phyloP scores from a whole-genome alignment of 2,797 vertebrate genomes.

The Sebastolobus alascanus region DNA sequence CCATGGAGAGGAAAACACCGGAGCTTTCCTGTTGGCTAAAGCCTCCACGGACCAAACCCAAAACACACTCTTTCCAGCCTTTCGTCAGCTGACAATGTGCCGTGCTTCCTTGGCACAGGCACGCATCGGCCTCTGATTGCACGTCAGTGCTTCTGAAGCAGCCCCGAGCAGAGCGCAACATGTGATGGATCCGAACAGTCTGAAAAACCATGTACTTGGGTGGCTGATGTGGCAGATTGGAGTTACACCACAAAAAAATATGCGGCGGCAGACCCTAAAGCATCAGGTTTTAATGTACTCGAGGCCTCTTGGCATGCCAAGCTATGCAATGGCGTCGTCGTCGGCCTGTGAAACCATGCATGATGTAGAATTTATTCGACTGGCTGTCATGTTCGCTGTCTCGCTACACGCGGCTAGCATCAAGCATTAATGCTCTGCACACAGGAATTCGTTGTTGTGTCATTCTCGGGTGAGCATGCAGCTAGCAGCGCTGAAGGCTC shows the following conservation, averaged over 20 bases:
- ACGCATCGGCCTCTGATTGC: constrained; percentile 71
- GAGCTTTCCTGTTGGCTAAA: constrained; percentile 79
- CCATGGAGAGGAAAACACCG: constrained; percentile 78
- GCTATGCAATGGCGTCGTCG: constrained; percentile 51
- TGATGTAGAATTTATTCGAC: constrained; percentile 63
- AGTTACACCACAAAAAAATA: constrained; percentile 50
- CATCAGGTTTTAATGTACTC: constrained; percentile 64
- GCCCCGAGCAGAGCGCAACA: constrained; percentile 46
- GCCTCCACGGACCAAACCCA: constrained; percentile 67
- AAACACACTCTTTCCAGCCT: constrained; percentile 80
- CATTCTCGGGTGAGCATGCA: constrained; percentile 43
- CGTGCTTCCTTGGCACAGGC: constrained; percentile 66
- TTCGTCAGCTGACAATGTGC: constrained; percentile 82
- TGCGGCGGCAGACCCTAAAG: constrained; percentile 63
- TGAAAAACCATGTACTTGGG: constrained; percentile 59
- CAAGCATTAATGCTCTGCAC: constrained; percentile 26
- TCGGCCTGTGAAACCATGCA: constrained; percentile 53
- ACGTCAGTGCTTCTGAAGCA: constrained; percentile 70
- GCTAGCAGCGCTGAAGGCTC: constrained; percentile 18
- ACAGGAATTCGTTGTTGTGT: constrained; percentile 56
- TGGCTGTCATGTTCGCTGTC: constrained; percentile 71
- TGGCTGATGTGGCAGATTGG: constrained; percentile 75
- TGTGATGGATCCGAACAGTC: constrained; percentile 71
- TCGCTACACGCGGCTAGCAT: constrained; percentile 45
- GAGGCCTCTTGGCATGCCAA: constrained; percentile 48